Conservation (phyloP, 2,113 vertebrate species). For the Theropithecus gelada region DNA sequence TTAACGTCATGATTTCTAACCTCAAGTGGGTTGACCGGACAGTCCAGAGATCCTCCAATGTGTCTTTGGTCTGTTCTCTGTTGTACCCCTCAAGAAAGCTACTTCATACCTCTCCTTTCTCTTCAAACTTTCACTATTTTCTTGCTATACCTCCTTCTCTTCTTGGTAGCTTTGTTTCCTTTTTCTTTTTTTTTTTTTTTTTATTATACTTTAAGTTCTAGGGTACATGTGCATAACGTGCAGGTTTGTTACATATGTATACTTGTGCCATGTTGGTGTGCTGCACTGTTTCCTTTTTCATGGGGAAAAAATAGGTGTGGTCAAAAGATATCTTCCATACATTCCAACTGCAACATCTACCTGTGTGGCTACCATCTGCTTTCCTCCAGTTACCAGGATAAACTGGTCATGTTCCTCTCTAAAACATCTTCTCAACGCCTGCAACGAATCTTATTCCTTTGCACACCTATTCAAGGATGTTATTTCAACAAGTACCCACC, state of each 20-base stretch:
- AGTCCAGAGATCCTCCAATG: neutral
- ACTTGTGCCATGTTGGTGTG: too few relatives aligned
- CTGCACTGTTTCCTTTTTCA: neutral
- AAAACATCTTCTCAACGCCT: neutral
- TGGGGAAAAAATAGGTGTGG: neutral
- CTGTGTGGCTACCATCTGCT: neutral
- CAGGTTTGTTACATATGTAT: too few relatives aligned
- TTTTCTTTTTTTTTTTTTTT: neutral
- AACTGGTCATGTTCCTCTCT: neutral
- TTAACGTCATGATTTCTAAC: neutral
- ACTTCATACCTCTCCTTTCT: neutral
- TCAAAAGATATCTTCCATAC: neutral
- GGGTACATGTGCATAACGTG: too few relatives aligned
- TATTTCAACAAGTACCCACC: neutral
- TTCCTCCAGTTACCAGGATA: neutral
- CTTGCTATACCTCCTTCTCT: neutral
- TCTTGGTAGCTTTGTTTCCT: neutral
- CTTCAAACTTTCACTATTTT: neutral
- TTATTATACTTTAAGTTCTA: too few relatives aligned
- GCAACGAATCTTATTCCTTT: too few relatives aligned
- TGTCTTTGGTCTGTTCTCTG: neutral
- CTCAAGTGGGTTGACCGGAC: neutral
- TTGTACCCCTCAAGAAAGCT: neutral
- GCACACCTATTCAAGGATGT: neutral
- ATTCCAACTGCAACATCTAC: neutral